Evolutionary conservation across 2,113 vertebrate genomes (phyloP).

Genomic region (Loxodonta africana): DNA sequence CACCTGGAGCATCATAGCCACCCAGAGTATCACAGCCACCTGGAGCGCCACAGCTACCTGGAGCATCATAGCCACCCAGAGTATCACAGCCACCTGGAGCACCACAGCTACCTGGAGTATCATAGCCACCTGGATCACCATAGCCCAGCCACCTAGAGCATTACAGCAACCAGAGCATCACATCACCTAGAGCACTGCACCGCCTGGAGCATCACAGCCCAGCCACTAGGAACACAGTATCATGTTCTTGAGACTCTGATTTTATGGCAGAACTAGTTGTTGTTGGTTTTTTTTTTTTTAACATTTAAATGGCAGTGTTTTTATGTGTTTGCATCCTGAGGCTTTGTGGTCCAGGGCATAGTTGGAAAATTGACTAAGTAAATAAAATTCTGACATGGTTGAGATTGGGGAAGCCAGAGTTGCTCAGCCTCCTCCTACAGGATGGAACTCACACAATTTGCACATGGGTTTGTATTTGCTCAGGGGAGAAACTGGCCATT

Average conservation of each 20-base stretch:
- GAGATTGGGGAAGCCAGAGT: not conserved
- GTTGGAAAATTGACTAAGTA: conserved; percentile 61
- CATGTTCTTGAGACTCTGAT: not conserved
- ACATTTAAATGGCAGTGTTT: conserved; percentile 55
- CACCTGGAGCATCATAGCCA: too few relatives aligned
- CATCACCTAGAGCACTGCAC: accelerated
- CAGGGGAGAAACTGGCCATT: not conserved
- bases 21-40: too few relatives aligned
- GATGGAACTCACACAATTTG: not conserved
- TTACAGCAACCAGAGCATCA: too few relatives aligned
- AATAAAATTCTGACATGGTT: conserved; percentile 48
- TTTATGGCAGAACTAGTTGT: conserved; percentile 15
- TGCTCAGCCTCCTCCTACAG: not conserved
- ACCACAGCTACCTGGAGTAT: accelerated
- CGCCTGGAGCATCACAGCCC: not conserved
- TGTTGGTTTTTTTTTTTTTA: not conserved
- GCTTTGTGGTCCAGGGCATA: not conserved
- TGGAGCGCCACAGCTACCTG: too few relatives aligned
- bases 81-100: too few relatives aligned
- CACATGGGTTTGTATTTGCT: not conserved
- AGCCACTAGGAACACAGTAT: too few relatives aligned
- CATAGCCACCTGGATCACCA: not conserved
- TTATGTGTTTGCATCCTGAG: conserved; percentile 54
- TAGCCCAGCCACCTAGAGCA: not conserved
- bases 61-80: too few relatives aligned